These are phyloP conservation scores for Heteractis magnifica DNA, from an alignment of 92 coral and sea anemone genomes.

Conservation along the genomic window DNA sequence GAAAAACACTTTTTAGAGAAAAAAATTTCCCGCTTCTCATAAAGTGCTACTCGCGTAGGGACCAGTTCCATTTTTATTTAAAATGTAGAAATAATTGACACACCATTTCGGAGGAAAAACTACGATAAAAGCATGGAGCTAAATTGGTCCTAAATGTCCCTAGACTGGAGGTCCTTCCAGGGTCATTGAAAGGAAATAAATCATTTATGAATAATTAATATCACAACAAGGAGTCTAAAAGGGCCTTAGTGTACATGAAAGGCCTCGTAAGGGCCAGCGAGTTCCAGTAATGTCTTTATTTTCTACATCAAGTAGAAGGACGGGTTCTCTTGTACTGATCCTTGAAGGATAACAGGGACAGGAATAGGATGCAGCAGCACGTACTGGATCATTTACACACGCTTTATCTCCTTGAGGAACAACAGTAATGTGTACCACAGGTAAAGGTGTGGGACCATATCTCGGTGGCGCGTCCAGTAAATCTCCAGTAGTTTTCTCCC, in stretches of 20 bases:
- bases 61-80: no score
- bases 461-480: slow-evolving; percentile 95
- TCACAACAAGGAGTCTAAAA: slow-evolving; percentile 42
- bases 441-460: slow-evolving; percentile 97
- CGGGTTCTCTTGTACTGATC: slow-evolving; percentile 88
- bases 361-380: slow-evolving; percentile 88
- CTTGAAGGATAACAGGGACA: slow-evolving; percentile 96
- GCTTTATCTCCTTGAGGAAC: slow-evolving; percentile 89
- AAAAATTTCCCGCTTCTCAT: no score
- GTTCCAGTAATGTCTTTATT: slow-evolving; percentile 95
- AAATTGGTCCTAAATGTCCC: neutral
- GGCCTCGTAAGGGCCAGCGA: slow-evolving; percentile 95
- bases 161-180: neutral
- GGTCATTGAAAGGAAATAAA: neutral
- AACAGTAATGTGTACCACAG: slow-evolving; percentile 90
- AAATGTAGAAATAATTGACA: no score
- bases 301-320: slow-evolving; percentile 84
- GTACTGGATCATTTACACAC: slow-evolving; percentile 81
- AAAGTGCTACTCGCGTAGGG: no score
- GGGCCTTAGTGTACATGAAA: slow-evolving; percentile 92
- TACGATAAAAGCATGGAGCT: neutral
- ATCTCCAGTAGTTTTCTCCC: slow-evolving; percentile 99
- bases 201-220: neutral
- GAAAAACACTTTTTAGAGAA: no score
- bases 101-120: no score